Evolutionary conservation across 2,797 vertebrate species (phyloP), one percentile per base, ranked within the genome.

Genomic region (Pseudomugil gertrudae): DNA sequence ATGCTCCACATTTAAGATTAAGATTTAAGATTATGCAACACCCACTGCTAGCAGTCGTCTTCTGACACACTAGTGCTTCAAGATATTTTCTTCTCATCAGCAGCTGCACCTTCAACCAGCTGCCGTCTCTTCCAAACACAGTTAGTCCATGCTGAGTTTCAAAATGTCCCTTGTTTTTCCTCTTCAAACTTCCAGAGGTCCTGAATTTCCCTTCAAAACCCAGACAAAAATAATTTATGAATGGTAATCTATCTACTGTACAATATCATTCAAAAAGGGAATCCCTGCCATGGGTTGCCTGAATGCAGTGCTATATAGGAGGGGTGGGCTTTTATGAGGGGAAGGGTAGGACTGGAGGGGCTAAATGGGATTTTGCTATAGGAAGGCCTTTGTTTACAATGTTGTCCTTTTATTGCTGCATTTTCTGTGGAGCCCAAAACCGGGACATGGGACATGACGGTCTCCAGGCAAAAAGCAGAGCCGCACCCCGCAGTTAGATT

Each of bases 151-250:
- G 48, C 51, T 80, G 66, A 40, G 78, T 80, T 72, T 83, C 48
- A 72, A 84, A 76, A 63, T 64, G 72, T 77, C 45, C 26, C 8
- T 7, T 30, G 54, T 76, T 62, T 82, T 71, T 70, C 57, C 80
- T 72, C 76, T 85, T 74, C 84, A 77, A 83, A 80, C 66, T 89
- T 93, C 95, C 91, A 95, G 93, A 94, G 92, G 94, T 95, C 95
- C 88, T 90, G 88, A 90, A 91, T 89, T 89, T 81, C 81, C 81
- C 80, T 82, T 88, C 94, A 94, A 95, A 95, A 92, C 92, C 93
- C 91, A 91, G 95, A 95, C 80, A 95, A 98, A 97, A 98, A 98
- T 97, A 98, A 96, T 96, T 95, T 88, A 96, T 95, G 94, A 95
- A 92, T 92, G 93, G 95, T 95, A 95, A 92, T 96, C 93, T 94